Evolutionary conservation across 1,140 invertebrate genomes (phyloP), one percentile per base, ranked within the genome.

Genomic region (Drosophila novamexicana): DNA sequence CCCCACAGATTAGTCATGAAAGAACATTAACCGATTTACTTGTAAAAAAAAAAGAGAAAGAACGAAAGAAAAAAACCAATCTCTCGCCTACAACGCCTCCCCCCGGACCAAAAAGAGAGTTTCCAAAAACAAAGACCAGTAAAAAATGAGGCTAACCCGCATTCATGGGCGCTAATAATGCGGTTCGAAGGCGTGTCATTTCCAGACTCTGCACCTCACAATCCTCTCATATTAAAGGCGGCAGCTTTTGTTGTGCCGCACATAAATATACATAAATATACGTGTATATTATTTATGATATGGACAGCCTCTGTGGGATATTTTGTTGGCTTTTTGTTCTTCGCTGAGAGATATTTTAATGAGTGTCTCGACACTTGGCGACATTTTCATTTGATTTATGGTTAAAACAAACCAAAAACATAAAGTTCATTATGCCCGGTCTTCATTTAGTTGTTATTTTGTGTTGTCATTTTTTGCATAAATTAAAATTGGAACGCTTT

Each of bases 361-460:
- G 73, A 71, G 61, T 75, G 71, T 75, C 47, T 63, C 65, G 63
- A 57, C 69, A 72, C 64, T 61, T 50, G 57, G 47, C 32, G 65
- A 61, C 66, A 75, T 71, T 70, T 75, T 59, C 53, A 49, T n/a
- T 53, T 71, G 61, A 71, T 71, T 65, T 75, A 71, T 71, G 67
- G 22, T 5, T 7, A 36, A 63, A 75, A 29, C 22, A 29, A 29
- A 29, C 5, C 22, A 29, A 29, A 29, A 29, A 29, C 5, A 29
- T 29, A 29, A 71, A 53, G 66, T 61, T 75, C 59, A 71, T 61
- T 61, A 56, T 42, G 40, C 42, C 18, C 45, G 34, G n/a, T 56
- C 10, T 53, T 39, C n/a, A 40, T 53, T 40, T 34, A 34, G 50
- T 44, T 37, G 37, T 18, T 18, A 56, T 37, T 45, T 50, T 50